Base-by-base conservation (phyloP, 2,113 vertebrate species). In the Pogona vitticeps region DNA sequence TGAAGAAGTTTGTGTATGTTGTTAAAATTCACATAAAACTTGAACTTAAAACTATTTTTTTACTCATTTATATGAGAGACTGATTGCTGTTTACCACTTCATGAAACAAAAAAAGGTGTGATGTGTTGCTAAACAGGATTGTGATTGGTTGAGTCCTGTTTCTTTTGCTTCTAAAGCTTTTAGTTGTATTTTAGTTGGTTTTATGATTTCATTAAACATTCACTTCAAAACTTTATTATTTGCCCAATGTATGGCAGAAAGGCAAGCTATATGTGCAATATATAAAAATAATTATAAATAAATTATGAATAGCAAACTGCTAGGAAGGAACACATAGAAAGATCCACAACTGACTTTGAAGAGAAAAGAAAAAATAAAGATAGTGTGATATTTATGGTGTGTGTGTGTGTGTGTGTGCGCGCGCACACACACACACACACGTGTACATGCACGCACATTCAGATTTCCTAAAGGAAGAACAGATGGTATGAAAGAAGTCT, bases 401-500 rank as follows among this genome's bases (percentile, higher is more conserved):
- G 13, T 65, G 61, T 26, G 23, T 68, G 65, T 68, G 65, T 68
- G 23, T 26, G 26, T 9, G 8, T n/a, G 28, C 5, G 23, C 5
- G 15, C 10, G 18, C n/a, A n/a, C n/a, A n/a, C n/a, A n/a, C n/a
- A n/a, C n/a, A n/a, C n/a, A n/a, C n/a, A n/a, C n/a, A n/a, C 26
- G 10, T 52, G 46, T 52, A 10, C 10, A 10, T 52, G 46, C 10
- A 10, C 10, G 12, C 86, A 18, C 12, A 58, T 91, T 91, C 85
- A 72, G 82, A 95, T 89, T 92, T 94, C 18, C 31, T 88, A 67
- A 83, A 88, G 83, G 92, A 94, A 83, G 31, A 58, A 14, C 92
- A 95, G 92, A 91, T 94, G 92, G 90, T 88, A 78, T 83, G 86
- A 90, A 94, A 91, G 38, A 90, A 92, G 70, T 89, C 80, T 91